phyloP scores from a whole-genome alignment of 2,888 invertebrate species.

The Thymelicus sylvestris region DNA sequence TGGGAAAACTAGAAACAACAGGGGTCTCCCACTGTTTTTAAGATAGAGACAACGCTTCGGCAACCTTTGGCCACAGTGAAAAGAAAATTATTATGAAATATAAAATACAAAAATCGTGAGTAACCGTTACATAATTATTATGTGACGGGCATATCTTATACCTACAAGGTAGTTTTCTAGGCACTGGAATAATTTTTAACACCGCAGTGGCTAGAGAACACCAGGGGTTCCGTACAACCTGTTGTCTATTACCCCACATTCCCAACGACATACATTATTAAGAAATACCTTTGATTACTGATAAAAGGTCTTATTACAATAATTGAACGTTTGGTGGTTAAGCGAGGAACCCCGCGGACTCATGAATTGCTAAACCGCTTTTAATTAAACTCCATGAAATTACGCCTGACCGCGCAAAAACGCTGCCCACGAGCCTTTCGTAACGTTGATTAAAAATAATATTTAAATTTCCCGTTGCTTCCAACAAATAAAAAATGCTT shows the following conservation, averaged over 20 bases:
- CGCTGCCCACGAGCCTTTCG: neutral
- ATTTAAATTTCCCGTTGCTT: neutral
- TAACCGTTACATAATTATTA: no score
- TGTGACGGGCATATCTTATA: no score
- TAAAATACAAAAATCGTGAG: no score
- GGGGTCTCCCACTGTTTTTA: no score
- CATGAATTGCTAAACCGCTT: slow-evolving; percentile 55
- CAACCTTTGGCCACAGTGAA: no score
- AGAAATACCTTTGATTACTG: slow-evolving; percentile 1
- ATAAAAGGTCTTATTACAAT: slow-evolving; percentile 1
- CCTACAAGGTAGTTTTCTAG: no score
- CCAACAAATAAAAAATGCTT: neutral
- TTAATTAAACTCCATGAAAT: slow-evolving; percentile 55
- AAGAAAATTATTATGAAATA: no score
- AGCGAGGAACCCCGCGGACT: slow-evolving; percentile 42
- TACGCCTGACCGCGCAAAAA: slow-evolving; percentile 26
- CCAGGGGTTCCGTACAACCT: no score
- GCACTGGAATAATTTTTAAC: no score
- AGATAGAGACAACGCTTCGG: no score
- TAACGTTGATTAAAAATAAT: slow-evolving; percentile 2
- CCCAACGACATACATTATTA: neutral
- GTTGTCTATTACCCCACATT: neutral
- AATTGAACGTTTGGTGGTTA: slow-evolving; percentile 9
- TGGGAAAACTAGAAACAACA: no score
- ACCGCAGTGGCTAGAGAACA: no score